These are phyloP conservation scores for Odocoileus hemionus DNA, from an alignment of 2,113 vertebrate species.

Conservation along the genomic window DNA sequence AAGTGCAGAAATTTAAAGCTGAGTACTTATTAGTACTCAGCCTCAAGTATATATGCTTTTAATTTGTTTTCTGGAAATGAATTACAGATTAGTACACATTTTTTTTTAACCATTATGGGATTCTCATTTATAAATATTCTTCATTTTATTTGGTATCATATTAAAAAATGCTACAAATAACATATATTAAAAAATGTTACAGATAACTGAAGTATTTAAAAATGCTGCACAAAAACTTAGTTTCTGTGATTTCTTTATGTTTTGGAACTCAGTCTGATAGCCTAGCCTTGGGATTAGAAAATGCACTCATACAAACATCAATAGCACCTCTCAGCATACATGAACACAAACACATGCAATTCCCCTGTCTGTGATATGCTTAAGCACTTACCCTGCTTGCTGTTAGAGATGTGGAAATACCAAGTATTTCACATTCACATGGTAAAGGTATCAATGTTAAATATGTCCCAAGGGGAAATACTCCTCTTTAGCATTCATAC, in stretches of 20 bases:
- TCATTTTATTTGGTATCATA: background rate
- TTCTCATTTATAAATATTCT: background rate
- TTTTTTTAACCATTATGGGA: background rate
- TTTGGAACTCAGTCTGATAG: background rate
- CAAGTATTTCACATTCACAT: background rate
- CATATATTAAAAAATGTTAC: background rate
- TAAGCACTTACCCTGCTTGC: background rate
- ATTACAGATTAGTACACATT: background rate
- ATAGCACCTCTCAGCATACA: background rate
- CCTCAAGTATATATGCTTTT: background rate
- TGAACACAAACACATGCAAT: background rate
- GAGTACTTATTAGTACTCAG: background rate
- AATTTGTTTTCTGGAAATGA: constrained; percentile 10
- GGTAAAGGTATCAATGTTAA: background rate
- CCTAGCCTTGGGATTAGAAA: background rate
- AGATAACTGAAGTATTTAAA: background rate
- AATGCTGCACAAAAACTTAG: background rate
- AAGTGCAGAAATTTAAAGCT: background rate
- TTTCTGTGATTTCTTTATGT: background rate
- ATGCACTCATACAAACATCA: background rate
- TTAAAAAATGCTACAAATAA: background rate
- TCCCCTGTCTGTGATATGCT: background rate
- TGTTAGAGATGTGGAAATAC: background rate
- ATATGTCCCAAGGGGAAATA: background rate
- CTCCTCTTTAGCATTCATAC: background rate